phyloP scores from a whole-genome alignment of 2,113 vertebrate genomes.

The Calyptommatus sinebrachiatus region DNA sequence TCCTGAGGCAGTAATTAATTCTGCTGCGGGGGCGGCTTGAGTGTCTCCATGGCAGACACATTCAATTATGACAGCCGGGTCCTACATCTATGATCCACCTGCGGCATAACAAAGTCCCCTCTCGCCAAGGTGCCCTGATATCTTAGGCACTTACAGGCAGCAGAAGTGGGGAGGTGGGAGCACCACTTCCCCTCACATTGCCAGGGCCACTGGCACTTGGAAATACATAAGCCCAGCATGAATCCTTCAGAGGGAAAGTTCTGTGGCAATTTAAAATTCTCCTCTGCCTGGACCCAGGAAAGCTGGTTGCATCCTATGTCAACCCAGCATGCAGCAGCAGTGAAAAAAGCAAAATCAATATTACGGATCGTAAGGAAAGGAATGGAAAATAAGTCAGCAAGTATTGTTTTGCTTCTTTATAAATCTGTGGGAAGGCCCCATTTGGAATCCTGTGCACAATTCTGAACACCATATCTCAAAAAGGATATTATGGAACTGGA shows the following conservation, averaged over 20 bases:
- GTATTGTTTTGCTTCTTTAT: too few species aligned
- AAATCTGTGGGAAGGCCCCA: too few species aligned
- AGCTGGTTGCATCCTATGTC: background rate
- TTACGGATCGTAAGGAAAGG: too few species aligned
- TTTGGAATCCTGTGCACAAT: too few species aligned
- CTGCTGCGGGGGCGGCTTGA: constrained; percentile 42
- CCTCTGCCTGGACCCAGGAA: background rate
- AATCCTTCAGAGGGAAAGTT: constrained; percentile 17
- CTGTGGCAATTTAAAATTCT: constrained; percentile 38
- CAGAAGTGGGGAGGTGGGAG: constrained; percentile 1
- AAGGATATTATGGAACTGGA: too few species aligned
- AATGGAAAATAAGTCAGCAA: too few species aligned
- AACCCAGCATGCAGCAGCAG: too few species aligned
- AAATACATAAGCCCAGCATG: constrained; percentile 23
- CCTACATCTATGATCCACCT: constrained; percentile 60
- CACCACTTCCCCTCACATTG: constrained; percentile 31
- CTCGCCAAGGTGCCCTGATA: constrained; percentile 35
- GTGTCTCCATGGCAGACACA: constrained; percentile 38
- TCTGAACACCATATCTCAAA: too few species aligned
- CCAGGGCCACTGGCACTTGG: constrained; percentile 33
- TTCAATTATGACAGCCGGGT: constrained; percentile 55
- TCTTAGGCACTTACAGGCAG: constrained; percentile 31
- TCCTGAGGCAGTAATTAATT: constrained; percentile 60
- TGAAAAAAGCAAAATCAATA: too few species aligned
- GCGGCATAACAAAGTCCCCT: constrained; percentile 57